These are phyloP conservation scores for Cephonodes hylas DNA, from an alignment of 2,888 invertebrate genomes.

Conservation along the genomic window DNA sequence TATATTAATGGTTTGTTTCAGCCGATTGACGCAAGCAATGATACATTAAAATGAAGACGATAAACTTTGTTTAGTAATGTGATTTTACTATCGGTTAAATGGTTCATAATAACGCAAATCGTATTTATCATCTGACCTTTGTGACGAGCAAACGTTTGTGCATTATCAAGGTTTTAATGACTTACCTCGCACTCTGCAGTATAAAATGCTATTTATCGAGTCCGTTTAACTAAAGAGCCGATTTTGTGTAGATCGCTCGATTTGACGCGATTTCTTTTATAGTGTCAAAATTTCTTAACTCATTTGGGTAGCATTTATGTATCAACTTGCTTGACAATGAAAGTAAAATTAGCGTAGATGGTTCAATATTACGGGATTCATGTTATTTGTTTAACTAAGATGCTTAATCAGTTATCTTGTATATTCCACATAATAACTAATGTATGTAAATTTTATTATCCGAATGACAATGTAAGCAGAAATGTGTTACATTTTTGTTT, in stretches of 20 bases:
- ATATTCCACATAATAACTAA: not conserved
- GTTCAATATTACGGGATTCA: constrained; percentile 15
- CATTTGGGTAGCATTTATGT: not conserved
- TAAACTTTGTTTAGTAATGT: constrained; percentile 32
- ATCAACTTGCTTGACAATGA: not conserved
- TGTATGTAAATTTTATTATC: not conserved
- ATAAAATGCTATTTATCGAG: not conserved
- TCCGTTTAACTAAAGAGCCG: not conserved
- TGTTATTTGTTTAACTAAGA: not conserved
- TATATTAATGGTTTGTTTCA: constrained; percentile 34
- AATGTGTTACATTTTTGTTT: constrained; percentile 5
- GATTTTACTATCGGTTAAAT: constrained; percentile 13
- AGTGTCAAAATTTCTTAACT: not conserved
- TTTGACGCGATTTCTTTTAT: not conserved
- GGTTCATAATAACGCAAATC: constrained; percentile 31
- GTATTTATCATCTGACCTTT: constrained; percentile 32
- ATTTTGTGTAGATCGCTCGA: not conserved
- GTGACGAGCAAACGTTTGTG: constrained; percentile 32
- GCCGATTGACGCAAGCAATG: constrained; percentile 47
- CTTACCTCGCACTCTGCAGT: not conserved
- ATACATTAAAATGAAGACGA: constrained; percentile 38
- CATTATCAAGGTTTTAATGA: constrained; percentile 46
- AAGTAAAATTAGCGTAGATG: constrained; percentile 12
- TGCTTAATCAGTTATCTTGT: not conserved
- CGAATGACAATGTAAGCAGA: not conserved